phyloP scores from a whole-genome alignment of 2,113 vertebrate species.

The Montifringilla adamsi region DNA sequence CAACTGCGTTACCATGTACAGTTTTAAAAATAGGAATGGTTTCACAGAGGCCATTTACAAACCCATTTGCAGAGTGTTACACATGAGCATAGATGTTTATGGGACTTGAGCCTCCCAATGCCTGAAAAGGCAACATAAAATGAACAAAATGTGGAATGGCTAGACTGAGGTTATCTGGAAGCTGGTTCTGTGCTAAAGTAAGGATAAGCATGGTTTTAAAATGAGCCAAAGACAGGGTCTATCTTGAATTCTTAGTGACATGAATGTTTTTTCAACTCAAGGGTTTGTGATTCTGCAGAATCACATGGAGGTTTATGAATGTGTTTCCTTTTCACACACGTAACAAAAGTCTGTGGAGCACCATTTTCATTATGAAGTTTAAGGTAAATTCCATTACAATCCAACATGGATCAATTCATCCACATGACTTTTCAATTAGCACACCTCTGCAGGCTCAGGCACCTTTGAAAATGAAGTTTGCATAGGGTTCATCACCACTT shows the following conservation, averaged over 20 bases:
- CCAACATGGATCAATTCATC: neutral
- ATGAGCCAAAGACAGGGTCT: neutral
- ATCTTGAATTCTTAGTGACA: neutral
- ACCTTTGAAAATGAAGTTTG: neutral
- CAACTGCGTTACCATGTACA: neutral
- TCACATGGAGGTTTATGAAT: neutral
- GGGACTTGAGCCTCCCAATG: neutral
- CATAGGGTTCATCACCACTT: neutral
- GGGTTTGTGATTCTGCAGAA: neutral
- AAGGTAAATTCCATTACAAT: neutral
- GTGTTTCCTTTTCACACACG: neutral
- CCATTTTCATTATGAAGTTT: neutral
- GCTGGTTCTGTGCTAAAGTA: neutral
- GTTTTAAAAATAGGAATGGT: slow-evolving; percentile 5
- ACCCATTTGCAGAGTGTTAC: neutral
- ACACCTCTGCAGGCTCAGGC: neutral
- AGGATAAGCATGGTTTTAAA: neutral
- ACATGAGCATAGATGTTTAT: neutral
- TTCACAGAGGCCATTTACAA: slow-evolving; percentile 21
- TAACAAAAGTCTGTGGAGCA: neutral
- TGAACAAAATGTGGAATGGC: neutral
- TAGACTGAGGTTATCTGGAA: neutral
- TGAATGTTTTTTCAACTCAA: neutral
- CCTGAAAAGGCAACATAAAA: neutral
- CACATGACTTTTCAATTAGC: neutral